These are phyloP conservation scores for Falco rusticolus DNA, from an alignment of 2,797 vertebrate species.

Conservation along the genomic window DNA sequence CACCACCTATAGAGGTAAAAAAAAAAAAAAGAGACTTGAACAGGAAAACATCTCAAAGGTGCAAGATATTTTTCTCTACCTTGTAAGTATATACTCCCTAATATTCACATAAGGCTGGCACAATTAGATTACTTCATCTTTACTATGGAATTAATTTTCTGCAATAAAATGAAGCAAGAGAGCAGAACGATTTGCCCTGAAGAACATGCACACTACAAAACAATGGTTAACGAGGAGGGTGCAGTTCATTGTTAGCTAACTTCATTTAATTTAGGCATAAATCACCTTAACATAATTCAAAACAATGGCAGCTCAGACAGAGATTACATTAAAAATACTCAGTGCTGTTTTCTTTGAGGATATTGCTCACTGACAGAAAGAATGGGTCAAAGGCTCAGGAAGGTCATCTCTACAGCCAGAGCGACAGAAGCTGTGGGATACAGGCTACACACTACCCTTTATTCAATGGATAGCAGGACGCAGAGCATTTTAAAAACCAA, in stretches of 20 bases:
- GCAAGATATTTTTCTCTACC: neutral
- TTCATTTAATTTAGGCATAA: neutral
- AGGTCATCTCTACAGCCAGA: neutral
- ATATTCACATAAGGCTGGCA: neutral
- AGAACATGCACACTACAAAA: neutral
- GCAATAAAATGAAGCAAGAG: conserved; percentile 15
- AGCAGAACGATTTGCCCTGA: neutral
- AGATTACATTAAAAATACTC: neutral
- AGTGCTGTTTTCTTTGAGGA: neutral
- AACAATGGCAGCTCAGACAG: neutral
- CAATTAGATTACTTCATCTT: conserved; percentile 5
- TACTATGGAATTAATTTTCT: neutral
- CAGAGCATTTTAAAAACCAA: neutral
- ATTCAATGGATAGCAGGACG: neutral
- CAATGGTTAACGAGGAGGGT: conserved; percentile 17
- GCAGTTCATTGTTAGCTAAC: neutral
- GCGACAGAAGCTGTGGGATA: neutral
- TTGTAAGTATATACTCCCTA: neutral
- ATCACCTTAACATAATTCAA: neutral
- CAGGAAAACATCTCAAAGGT: neutral
- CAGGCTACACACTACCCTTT: neutral
- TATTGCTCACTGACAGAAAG: neutral
- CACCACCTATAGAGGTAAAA: neutral
- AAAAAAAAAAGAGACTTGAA: neutral
- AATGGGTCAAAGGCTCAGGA: neutral